Percentiles rank a stretch among this genome's conserved stretches.
Conservation (phyloP, 2,113 vertebrate genomes). For the Pyrgilauda ruficollis region DNA sequence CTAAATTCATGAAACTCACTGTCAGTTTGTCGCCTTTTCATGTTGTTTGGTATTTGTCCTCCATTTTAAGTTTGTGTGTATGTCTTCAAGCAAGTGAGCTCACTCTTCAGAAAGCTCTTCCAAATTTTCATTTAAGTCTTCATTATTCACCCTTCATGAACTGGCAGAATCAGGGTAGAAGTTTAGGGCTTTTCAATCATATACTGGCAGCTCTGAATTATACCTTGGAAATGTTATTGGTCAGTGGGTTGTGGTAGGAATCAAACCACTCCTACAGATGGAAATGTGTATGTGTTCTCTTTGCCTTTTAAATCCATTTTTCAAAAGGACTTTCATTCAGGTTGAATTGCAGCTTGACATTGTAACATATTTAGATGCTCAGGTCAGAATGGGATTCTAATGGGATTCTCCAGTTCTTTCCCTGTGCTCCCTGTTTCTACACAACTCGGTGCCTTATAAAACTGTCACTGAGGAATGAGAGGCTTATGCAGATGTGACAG, state of each 20-base stretch:
- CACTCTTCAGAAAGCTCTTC: not conserved
- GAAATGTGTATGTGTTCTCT: not conserved
- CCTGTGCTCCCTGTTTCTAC: not conserved
- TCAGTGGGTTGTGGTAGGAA: not conserved
- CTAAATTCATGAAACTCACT: not conserved
- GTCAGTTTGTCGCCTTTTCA: not conserved
- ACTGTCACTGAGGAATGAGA: not conserved
- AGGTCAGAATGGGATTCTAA: not conserved
- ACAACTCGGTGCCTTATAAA: not conserved
- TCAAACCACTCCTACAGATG: not conserved
- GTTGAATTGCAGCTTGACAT: not conserved
- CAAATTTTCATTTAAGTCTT: not conserved
- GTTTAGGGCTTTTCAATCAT: rapidly evolving
- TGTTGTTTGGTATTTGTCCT: not conserved
- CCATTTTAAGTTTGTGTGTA: not conserved
- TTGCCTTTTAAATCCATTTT: not conserved
- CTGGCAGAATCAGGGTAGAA: not conserved
- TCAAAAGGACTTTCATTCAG: not conserved
- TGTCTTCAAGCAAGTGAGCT: not conserved
- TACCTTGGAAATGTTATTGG: not conserved
- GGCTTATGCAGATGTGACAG: not conserved
- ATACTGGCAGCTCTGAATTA: not conserved
- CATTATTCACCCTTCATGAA: not conserved
- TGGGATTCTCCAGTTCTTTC: not conserved
- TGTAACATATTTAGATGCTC: not conserved